Percentiles rank a stretch among this genome's conserved stretches.
These are phyloP conservation scores for Chrysoperla carnea DNA, from an alignment of 1,140 invertebrate genomes.

Conservation along the genomic window DNA sequence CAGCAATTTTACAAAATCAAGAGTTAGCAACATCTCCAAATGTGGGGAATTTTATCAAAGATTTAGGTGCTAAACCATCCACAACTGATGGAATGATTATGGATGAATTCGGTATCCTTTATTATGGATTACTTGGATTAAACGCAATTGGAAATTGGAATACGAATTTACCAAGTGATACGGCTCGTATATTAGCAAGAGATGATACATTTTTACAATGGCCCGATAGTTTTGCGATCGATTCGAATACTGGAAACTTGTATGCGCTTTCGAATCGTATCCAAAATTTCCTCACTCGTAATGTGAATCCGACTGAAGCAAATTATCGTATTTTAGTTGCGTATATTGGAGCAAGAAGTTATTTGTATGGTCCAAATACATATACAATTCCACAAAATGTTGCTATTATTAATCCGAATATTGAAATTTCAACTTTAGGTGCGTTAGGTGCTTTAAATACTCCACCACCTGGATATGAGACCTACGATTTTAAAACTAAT, in stretches of 20 bases:
- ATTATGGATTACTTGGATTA: conserved; percentile 41
- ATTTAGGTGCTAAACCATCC: conserved; percentile 38
- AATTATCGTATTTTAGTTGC: conserved; percentile 19
- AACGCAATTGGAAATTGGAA: conserved; percentile 50
- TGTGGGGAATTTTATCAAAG: conserved; percentile 22
- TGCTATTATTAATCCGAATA: too few relatives aligned
- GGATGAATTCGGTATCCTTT: conserved; percentile 42
- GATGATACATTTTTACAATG: conserved; percentile 47
- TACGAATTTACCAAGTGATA: conserved; percentile 23
- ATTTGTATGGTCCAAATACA: conserved; percentile 32
- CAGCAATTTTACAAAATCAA: conserved; percentile 32
- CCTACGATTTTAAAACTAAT: too few relatives aligned
- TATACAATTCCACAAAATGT: conserved; percentile 5
- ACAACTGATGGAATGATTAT: conserved; percentile 52
- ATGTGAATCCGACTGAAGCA: conserved; percentile 9
- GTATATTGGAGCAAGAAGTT: conserved; percentile 33
- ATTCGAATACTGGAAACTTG: conserved; percentile 34
- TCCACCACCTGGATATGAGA: too few relatives aligned
- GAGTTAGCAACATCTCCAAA: conserved; percentile 16
- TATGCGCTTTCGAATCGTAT: conserved; percentile 47
- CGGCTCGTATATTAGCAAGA: conserved; percentile 31
- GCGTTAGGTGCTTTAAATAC: too few relatives aligned
- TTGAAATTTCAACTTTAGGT: too few relatives aligned
- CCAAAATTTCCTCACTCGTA: conserved; percentile 28
- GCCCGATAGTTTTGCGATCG: conserved; percentile 51